phyloP scores from a whole-genome alignment of 2,797 vertebrate genomes.

The Diplodus sargus region DNA sequence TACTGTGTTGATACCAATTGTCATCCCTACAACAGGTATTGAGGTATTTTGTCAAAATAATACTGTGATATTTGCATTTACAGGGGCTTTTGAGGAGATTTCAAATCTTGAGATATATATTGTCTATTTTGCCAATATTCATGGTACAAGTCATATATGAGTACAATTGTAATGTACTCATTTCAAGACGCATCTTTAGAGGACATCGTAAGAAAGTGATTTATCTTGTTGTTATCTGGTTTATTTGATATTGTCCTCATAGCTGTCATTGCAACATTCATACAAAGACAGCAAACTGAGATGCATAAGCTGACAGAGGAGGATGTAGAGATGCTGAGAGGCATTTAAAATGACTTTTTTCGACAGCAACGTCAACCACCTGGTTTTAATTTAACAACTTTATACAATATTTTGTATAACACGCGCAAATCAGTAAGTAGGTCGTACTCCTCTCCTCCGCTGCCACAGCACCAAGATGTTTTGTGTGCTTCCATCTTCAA shows the following conservation, averaged over 20 bases:
- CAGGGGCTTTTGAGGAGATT: too few species aligned
- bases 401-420: constrained; percentile 34
- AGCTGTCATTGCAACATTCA: constrained; percentile 2
- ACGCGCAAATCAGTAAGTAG: constrained; percentile 69
- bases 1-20: too few species aligned
- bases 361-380: constrained; percentile 11
- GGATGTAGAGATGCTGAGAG: neutral
- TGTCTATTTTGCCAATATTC: too few species aligned
- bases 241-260: neutral
- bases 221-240: neutral
- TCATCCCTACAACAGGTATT: too few species aligned
- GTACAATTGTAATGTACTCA: neutral
- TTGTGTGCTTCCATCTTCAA: constrained; percentile 61
- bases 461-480: constrained; percentile 51
- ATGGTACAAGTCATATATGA: too few species aligned
- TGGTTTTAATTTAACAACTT: constrained; percentile 26
- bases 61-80: too few species aligned
- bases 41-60: too few species aligned
- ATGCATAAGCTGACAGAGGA: constrained; percentile 6
- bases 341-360: constrained; percentile 13
- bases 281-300: constrained; percentile 6
- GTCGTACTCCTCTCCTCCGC: constrained; percentile 55
- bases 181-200: neutral
- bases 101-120: too few species aligned
- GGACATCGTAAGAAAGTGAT: neutral